These are phyloP conservation scores for Tretioscincus oriximinensis DNA, from an alignment of 2,113 vertebrate genomes.

Conservation along the genomic window DNA sequence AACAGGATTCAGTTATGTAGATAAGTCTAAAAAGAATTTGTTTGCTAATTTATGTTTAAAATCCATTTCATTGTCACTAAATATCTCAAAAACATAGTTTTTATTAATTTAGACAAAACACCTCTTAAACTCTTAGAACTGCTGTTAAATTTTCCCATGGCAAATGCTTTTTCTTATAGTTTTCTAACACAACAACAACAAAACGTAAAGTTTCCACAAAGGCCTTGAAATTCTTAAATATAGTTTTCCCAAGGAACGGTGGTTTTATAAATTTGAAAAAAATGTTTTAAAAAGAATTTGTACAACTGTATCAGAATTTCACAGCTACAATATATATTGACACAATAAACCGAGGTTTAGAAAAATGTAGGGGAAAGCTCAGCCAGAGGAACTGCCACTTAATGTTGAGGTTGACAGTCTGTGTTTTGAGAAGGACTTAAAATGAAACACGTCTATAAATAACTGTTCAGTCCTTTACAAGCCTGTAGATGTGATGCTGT, in stretches of 20 bases:
- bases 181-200: constrained; percentile 71
- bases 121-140: constrained; percentile 74
- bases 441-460: constrained; percentile 77
- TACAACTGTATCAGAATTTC: constrained; percentile 96
- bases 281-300: constrained; percentile 83
- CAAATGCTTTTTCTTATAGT: constrained; percentile 73
- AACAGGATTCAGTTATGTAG: constrained; percentile 84
- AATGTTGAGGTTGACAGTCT: constrained; percentile 91
- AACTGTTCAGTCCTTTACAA: constrained; percentile 95
- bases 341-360: constrained; percentile 84
- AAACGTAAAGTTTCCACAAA: constrained; percentile 71
- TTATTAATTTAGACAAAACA: constrained; percentile 63
- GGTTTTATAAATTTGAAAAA: constrained; percentile 74
- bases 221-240: constrained; percentile 68
- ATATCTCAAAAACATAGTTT: constrained; percentile 76
- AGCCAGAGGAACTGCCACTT: constrained; percentile 91
- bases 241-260: constrained; percentile 70
- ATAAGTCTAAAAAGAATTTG: constrained; percentile 78
- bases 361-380: constrained; percentile 82
- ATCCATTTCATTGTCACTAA: constrained; percentile 74
- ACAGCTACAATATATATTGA: constrained; percentile 93
- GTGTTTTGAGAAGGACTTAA: constrained; percentile 74
- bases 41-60: constrained; percentile 83
- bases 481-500: constrained; percentile 99
- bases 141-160: constrained; percentile 74